Evolutionary conservation across 2,797 vertebrate genomes (phyloP).

Genomic region (Chrosomus eos): DNA sequence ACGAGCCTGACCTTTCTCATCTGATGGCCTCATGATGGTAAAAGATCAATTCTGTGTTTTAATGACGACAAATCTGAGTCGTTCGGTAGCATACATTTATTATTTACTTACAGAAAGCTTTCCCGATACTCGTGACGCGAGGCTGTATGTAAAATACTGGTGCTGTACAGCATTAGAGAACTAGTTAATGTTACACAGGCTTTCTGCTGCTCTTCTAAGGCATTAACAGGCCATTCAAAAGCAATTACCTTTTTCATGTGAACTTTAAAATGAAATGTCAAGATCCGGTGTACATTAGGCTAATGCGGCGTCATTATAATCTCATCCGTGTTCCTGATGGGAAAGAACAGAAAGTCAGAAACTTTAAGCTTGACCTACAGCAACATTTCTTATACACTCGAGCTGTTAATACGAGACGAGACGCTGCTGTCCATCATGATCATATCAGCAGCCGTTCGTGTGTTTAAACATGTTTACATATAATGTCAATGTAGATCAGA

Average conservation of each 20-base stretch:
- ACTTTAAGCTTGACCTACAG: neutral
- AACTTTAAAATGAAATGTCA: conserved; percentile 57
- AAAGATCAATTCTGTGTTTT: neutral
- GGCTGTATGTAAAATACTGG: conserved; percentile 5
- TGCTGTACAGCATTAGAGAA: conserved; percentile 10
- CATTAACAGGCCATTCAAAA: conserved; percentile 50
- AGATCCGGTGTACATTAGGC: conserved; percentile 39
- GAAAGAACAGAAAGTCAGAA: neutral
- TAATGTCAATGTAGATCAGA: too few relatives aligned
- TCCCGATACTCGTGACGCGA: neutral
- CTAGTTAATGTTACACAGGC: conserved; percentile 11
- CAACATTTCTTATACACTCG: neutral
- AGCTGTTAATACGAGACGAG: too few relatives aligned
- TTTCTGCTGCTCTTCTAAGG: conserved; percentile 24
- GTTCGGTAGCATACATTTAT: neutral
- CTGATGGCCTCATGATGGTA: neutral
- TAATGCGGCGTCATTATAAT: conserved; percentile 24
- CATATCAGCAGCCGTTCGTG: too few relatives aligned
- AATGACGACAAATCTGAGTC: neutral
- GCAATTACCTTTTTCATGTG: conserved; percentile 53
- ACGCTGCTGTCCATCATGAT: too few relatives aligned
- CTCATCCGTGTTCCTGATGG: conserved; percentile 3
- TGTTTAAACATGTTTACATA: too few relatives aligned
- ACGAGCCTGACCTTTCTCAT: conserved; percentile 19
- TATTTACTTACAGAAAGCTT: neutral